These are phyloP conservation scores for Telmatochromis brichardi DNA, from an alignment of 2,113 vertebrate genomes.

Conservation along the genomic window DNA sequence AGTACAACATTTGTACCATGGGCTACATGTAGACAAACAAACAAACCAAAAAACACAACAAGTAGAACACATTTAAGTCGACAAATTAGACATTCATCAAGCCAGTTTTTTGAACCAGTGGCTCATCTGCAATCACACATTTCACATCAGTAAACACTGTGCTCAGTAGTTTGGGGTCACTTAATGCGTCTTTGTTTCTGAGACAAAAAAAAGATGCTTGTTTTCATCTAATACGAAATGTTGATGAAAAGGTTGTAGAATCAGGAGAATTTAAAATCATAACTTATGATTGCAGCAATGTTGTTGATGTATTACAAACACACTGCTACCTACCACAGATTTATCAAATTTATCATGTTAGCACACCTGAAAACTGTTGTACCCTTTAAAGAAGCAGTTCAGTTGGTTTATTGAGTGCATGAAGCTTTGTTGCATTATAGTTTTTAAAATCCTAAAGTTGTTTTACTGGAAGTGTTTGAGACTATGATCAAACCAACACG, in stretches of 20 bases:
- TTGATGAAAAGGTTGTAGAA: not conserved
- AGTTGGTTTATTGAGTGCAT: not conserved
- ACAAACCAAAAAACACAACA: not conserved
- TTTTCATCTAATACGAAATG: not conserved
- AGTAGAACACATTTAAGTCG: not conserved
- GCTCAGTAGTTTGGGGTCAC: not conserved
- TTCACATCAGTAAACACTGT: not conserved
- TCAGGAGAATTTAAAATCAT: not conserved
- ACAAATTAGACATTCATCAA: not conserved
- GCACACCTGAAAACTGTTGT: not conserved
- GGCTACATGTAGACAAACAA: not conserved
- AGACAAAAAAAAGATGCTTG: not conserved
- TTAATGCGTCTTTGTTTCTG: not conserved
- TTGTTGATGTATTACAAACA: not conserved
- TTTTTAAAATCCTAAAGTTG: not conserved
- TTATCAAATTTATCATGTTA: not conserved
- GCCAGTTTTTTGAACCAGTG: not conserved
- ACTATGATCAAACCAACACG: accelerated
- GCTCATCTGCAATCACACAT: not conserved
- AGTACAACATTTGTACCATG: not conserved
- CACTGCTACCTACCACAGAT: not conserved
- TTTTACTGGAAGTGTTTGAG: not conserved
- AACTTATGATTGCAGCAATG: not conserved
- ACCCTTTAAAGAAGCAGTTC: not conserved
- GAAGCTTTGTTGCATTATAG: not conserved